phyloP scores from a whole-genome alignment of 2,113 vertebrate genomes.

The Corythoichthys haematopterus region DNA sequence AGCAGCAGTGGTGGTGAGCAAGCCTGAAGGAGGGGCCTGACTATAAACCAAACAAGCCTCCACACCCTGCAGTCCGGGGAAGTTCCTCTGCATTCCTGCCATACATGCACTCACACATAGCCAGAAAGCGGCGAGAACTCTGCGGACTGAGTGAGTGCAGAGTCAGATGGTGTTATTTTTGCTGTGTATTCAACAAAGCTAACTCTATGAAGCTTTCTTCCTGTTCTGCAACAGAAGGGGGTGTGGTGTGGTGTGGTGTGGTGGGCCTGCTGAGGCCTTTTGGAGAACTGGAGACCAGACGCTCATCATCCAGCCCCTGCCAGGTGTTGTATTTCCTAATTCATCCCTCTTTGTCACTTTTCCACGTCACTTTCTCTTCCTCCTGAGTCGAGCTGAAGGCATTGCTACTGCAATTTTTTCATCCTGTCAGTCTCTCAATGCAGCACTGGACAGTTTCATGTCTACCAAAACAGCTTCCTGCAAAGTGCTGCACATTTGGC shows the following conservation, averaged over 20 bases:
- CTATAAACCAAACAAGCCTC: conserved; percentile 48
- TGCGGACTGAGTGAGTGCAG: conserved; percentile 28
- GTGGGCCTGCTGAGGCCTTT: conserved; percentile 31
- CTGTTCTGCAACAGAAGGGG: conserved; percentile 4
- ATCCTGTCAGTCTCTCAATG: background rate
- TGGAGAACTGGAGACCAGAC: conserved; percentile 30
- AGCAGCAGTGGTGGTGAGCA: conserved; percentile 11
- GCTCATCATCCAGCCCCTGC: conserved; percentile 31
- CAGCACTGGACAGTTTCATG: background rate
- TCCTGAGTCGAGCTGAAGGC: background rate
- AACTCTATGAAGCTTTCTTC: conserved; percentile 10
- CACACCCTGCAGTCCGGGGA: conserved; percentile 64
- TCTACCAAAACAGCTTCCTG: background rate
- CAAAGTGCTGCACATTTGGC: background rate
- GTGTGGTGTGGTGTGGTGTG: conserved; percentile 5
- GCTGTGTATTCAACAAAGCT: conserved; percentile 10
- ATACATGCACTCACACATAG: conserved; percentile 8
- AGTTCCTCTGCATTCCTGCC: conserved; percentile 65
- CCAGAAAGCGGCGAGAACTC: conserved; percentile 19
- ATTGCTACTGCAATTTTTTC: background rate
- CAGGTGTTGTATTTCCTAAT: conserved; percentile 47
- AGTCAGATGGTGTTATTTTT: conserved; percentile 3
- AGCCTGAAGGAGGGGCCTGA: conserved; percentile 49
- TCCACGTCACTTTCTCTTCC: background rate
- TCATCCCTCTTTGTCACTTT: conserved; percentile 14